These are phyloP conservation scores for Amblyopsis rosae DNA, from an alignment of 2,113 vertebrate genomes.

Conservation along the genomic window DNA sequence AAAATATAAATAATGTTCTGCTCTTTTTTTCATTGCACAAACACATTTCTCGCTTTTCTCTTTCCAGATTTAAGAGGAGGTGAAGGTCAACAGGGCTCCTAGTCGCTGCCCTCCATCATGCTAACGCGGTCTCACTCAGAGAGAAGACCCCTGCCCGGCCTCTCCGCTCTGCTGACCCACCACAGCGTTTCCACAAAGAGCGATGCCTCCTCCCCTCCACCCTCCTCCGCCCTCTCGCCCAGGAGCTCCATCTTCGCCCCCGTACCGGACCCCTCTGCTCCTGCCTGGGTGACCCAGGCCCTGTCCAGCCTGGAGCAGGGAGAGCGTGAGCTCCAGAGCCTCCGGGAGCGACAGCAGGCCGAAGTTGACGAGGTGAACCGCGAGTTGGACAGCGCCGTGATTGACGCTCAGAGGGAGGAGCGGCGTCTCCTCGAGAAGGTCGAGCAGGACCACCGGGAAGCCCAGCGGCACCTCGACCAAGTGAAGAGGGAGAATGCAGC, in stretches of 20 bases:
- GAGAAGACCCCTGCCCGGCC: conserved; percentile 63
- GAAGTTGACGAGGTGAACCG: conserved; percentile 70
- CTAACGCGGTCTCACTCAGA: conserved; percentile 64
- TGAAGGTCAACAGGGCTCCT: neutral
- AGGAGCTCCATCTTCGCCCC: conserved; percentile 51
- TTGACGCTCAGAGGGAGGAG: conserved; percentile 72
- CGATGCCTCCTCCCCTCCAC: conserved; percentile 35
- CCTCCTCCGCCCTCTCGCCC: conserved; percentile 25
- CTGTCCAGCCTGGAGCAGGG: conserved; percentile 66
- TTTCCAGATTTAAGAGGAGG: conserved; percentile 31
- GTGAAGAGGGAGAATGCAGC: conserved; percentile 73
- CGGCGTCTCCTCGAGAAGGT: conserved; percentile 70
- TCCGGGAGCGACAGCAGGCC: conserved; percentile 63
- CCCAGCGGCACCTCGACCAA: conserved; percentile 66
- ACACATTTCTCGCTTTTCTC: conserved; percentile 3
- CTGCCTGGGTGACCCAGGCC: conserved; percentile 69
- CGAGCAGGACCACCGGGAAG: conserved; percentile 68
- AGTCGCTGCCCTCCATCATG: conserved; percentile 39
- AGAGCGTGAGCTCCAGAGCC: conserved; percentile 63
- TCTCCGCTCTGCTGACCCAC: conserved; percentile 64
- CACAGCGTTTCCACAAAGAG: conserved; percentile 43
- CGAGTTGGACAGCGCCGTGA: conserved; percentile 66
- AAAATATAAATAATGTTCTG: neutral
- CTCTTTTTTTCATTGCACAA: neutral
- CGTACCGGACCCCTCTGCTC: conserved; percentile 38